Evolutionary conservation across 2,797 vertebrate species (phyloP).

Genomic region (Scomberomorus guttatus): DNA sequence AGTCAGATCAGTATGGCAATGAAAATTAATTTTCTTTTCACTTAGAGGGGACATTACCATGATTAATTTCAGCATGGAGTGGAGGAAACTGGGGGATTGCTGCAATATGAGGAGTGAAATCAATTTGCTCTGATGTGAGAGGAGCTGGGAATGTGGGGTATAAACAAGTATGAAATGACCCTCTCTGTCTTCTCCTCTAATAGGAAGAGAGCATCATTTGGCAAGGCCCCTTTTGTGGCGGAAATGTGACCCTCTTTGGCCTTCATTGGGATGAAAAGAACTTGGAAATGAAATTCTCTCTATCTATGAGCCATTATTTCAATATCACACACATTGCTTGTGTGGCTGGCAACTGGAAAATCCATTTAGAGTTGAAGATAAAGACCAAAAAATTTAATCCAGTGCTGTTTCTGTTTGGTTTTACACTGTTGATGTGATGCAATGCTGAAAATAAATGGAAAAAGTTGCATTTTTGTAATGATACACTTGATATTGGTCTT

Average conservation of each 20-base stretch:
- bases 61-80: slow-evolving; percentile 88
- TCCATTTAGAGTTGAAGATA: slow-evolving; percentile 42
- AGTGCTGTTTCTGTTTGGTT: slow-evolving; percentile 3
- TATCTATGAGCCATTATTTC: slow-evolving; percentile 67
- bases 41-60: slow-evolving; percentile 91
- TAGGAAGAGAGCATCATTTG: slow-evolving; percentile 62
- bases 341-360: slow-evolving; percentile 50
- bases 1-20: slow-evolving; percentile 90
- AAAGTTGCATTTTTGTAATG: background rate
- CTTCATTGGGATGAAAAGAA: slow-evolving; percentile 59
- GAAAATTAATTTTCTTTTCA: slow-evolving; percentile 96
- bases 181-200: slow-evolving; percentile 72
- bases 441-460: background rate
- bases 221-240: slow-evolving; percentile 55
- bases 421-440: background rate
- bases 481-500: background rate
- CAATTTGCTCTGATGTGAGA: slow-evolving; percentile 87
- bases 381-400: slow-evolving; percentile 11
- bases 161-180: slow-evolving; percentile 82
- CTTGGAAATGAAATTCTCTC: slow-evolving; percentile 64
- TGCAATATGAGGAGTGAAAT: slow-evolving; percentile 88
- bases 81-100: slow-evolving; percentile 87
- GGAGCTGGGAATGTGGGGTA: slow-evolving; percentile 61
- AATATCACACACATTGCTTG: slow-evolving; percentile 51
- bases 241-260: slow-evolving; percentile 66